Base-by-base conservation (phyloP, 1,140 invertebrate species). In the Lutraria rhynchaena region DNA sequence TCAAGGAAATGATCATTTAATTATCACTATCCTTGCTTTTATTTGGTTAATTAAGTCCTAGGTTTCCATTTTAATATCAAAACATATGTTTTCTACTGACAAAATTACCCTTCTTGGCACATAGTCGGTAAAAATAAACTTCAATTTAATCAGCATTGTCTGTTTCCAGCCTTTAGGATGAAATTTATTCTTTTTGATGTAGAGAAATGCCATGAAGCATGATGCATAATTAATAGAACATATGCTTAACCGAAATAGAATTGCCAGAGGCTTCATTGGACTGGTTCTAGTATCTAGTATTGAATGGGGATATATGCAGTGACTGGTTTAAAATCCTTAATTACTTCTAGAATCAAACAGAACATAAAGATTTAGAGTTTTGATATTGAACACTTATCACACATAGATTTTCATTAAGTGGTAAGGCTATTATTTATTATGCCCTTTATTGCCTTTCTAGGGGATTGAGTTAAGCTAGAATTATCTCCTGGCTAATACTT, bases 101-200 rank as follows among this genome's bases (percentile, higher is more conserved):
- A 75, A 46, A 49, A 55, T 55, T 61, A 49, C 73, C 57, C 55
- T 49, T 61, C 35, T 60, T 75, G 73, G 58, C 55, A 75, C 35
- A 46, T 67, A 37, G 33, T 61, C 73, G 41, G 73, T 75, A 49
- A 49, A 75, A 61, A 61, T 75, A 75, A 75, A 75, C 55, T 75
- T 75, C 29, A 75, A 75, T 60, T 60, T 58, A 60, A 75, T 75
- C 58, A 41, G 17, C 58, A 4, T 44, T 75, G 73, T 75, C 57
- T 75, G 55, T 71, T 60, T 49, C 27, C 24, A 60, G 55, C 60
- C 61, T 67, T 51, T 11, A 29, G 51, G 24, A 77, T 77, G 37
- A 77, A n/a, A 77, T 77, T 63, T 22, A 77, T 77, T 77, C 75
- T 67, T 53, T 77, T 77, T 77, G 75, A 77, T 53, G 75, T 77